These are phyloP conservation scores for Himalopsyche kuldschensis DNA, from an alignment of 2,888 invertebrate species.

Conservation along the genomic window DNA sequence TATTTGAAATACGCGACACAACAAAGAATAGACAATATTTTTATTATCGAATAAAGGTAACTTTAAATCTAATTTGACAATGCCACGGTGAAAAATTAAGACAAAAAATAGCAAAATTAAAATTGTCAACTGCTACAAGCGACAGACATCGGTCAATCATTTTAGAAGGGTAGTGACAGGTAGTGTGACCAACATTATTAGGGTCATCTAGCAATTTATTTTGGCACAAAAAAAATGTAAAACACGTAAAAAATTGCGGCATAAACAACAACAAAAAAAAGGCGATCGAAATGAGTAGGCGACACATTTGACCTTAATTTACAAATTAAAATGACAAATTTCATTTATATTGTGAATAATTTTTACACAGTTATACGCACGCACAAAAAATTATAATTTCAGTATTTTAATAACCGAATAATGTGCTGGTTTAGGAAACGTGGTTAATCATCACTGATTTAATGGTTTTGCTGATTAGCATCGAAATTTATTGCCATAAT, in stretches of 20 bases:
- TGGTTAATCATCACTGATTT: too few relatives aligned
- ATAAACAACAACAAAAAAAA: neutral
- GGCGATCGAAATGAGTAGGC: neutral
- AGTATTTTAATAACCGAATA: too few relatives aligned
- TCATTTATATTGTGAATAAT: neutral
- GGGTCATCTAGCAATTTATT: neutral
- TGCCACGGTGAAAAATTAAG: neutral
- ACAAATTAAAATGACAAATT: too few relatives aligned
- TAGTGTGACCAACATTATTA: neutral
- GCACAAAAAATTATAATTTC: too few relatives aligned
- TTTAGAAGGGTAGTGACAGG: neutral
- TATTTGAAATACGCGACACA: neutral
- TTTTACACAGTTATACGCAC: too few relatives aligned
- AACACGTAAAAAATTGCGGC: neutral
- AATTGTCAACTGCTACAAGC: neutral
- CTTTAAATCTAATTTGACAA: neutral
- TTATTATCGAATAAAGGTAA: neutral
- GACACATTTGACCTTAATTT: neutral
- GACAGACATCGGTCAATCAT: neutral
- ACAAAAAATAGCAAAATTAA: neutral
- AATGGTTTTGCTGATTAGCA: too few relatives aligned
- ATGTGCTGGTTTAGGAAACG: too few relatives aligned
- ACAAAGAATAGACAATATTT: neutral
- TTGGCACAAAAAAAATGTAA: neutral
- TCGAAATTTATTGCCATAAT: too few relatives aligned